Percentiles rank a stretch among this genome's conserved stretches.
phyloP scores from a whole-genome alignment of 2,888 invertebrate species.

The Drymonia ruficornis region DNA sequence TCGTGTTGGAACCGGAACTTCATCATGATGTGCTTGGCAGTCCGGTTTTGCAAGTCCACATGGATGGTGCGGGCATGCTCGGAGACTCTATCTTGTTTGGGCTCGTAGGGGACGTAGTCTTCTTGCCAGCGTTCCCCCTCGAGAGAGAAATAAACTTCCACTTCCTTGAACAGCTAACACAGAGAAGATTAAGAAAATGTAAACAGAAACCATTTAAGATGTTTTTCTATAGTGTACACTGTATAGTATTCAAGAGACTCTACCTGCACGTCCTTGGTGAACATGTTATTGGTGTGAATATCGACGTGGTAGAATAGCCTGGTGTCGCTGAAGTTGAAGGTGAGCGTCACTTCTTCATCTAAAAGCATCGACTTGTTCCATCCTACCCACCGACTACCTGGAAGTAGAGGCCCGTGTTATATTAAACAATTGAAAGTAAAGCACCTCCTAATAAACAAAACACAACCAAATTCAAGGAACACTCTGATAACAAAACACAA shows the following conservation, averaged over 20 bases:
- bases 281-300: constrained; percentile 92
- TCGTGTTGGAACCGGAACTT: constrained; percentile 91
- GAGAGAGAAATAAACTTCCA: constrained; percentile 91
- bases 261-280: constrained; percentile 92
- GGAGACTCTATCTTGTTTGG: constrained; percentile 82
- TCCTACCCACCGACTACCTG: constrained; percentile 92
- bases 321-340: constrained; percentile 92
- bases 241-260: constrained; percentile 16
- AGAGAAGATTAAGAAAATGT: neutral
- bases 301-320: constrained; percentile 90
- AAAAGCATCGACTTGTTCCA: constrained; percentile 90
- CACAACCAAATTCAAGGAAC: too few relatives aligned
- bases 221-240: neutral
- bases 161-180: constrained; percentile 89
- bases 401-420: constrained; percentile 19
- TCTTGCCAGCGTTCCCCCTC: constrained; percentile 91
- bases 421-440: neutral
- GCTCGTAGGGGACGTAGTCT: constrained; percentile 86
- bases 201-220: neutral
- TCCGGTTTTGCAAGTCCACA: constrained; percentile 89
- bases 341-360: constrained; percentile 88
- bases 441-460: too few relatives aligned
- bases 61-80: constrained; percentile 87
- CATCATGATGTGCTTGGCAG: constrained; percentile 90
- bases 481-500: too few relatives aligned